Conservation (phyloP, 1,140 invertebrate species). For the Procambarus virginalis region DNA sequence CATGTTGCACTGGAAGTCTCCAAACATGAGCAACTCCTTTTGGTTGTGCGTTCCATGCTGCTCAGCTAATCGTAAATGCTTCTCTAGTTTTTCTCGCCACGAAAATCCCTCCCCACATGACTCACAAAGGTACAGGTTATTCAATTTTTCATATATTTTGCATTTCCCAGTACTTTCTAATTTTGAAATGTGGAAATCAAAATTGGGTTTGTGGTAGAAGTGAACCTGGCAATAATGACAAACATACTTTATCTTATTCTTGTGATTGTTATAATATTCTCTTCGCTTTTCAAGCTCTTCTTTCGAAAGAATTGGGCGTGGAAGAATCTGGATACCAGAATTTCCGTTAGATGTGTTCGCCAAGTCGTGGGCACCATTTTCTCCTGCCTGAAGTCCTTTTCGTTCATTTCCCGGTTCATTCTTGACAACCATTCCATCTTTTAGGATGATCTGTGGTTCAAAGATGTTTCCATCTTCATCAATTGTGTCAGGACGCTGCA, state of each 20-base stretch:
- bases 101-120: slow-evolving; percentile 69
- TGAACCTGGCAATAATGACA: slow-evolving; percentile 70
- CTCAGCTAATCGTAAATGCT: slow-evolving; percentile 67
- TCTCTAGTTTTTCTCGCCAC: slow-evolving; percentile 70
- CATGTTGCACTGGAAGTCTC: slow-evolving; percentile 70
- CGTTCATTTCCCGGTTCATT: slow-evolving; percentile 55
- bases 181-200: slow-evolving; percentile 69
- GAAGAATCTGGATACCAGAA: slow-evolving; percentile 43
- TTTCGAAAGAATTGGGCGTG: slow-evolving; percentile 60
- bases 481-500: slow-evolving; percentile 70
- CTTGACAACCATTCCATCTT: slow-evolving; percentile 68
- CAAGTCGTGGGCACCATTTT: slow-evolving; percentile 9
- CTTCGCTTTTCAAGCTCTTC: slow-evolving; percentile 68
- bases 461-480: slow-evolving; percentile 70
- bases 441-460: slow-evolving; percentile 68
- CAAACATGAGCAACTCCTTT: slow-evolving; percentile 69
- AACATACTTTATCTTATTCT: slow-evolving; percentile 70
- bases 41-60: slow-evolving; percentile 70
- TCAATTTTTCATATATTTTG: slow-evolving; percentile 66
- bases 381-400: neutral
- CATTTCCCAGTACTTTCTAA: slow-evolving; percentile 66
- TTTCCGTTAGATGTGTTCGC: slow-evolving; percentile 51
- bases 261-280: slow-evolving; percentile 70
- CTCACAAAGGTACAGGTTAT: slow-evolving; percentile 69
- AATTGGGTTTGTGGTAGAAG: slow-evolving; percentile 70